Evolutionary conservation across 2,888 invertebrate species (phyloP).

Genomic region (Acanthosepion esculentum): DNA sequence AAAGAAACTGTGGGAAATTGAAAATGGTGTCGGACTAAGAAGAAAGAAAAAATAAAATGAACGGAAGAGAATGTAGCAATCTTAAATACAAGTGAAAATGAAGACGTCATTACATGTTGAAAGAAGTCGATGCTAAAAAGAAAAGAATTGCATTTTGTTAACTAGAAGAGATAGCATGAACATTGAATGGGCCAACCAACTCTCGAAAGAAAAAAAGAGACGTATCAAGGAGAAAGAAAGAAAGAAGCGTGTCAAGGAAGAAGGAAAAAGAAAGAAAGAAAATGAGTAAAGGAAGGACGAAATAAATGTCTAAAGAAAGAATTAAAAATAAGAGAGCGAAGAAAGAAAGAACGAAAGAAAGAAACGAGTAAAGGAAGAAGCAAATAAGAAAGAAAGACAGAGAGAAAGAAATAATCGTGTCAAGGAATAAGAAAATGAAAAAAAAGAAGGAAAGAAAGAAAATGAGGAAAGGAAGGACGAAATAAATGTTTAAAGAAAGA

Average conservation of each 20-base stretch:
- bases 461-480: too few relatives aligned
- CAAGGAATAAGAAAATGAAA: too few relatives aligned
- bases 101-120: too few relatives aligned
- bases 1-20: not conserved
- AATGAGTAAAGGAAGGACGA: not conserved
- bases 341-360: not conserved
- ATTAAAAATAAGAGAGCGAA: too few relatives aligned
- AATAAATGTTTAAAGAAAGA: too few relatives aligned
- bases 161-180: not conserved
- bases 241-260: not conserved
- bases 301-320: too few relatives aligned
- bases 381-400: not conserved
- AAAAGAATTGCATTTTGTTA: too few relatives aligned
- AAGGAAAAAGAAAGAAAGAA: not conserved
- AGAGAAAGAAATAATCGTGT: not conserved
- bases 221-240: not conserved
- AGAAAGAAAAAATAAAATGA: not conserved
- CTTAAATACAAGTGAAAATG: too few relatives aligned
- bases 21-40: not conserved
- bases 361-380: not conserved
- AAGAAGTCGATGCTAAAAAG: too few relatives aligned
- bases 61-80: not conserved
- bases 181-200: not conserved
- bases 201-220: not conserved
- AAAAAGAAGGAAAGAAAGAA: not conserved